Base-by-base conservation (phyloP, 2,888 invertebrate species). In the Zootermopsis nevadensis region DNA sequence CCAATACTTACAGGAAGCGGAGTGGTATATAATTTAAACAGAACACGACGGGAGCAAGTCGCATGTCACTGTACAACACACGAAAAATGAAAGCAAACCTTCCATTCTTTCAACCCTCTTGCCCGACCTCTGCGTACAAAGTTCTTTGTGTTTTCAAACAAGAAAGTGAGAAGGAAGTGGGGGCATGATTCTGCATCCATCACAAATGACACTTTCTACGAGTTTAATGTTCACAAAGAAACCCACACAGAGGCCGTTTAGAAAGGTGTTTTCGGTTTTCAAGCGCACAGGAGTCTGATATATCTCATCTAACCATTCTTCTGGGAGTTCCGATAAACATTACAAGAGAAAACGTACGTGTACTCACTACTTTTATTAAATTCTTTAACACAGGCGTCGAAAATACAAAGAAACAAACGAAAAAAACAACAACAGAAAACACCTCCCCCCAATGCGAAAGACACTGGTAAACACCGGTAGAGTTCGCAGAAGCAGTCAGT, bases 61-160 rank as follows among this genome's bases (percentile, higher is more conserved):
- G 74, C 74, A 74, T 38, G 74, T 38, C 42, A 74, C 38, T 2
- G 33, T n/a, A 74, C 74, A 74, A 38, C 38, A 74, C 74, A 74
- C n/a, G 38, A 74, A 69, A 74, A 74, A 74, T 74, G 74, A 74
- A 42, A 74, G 38, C n/a, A n/a, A 38, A 42, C 42, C 38, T 38
- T 74, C 74, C n/a, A 35, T 42, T 74, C 74, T 38, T 15, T 69
- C 69, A 24, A 24, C n/a, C 74, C 33, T 74, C n/a, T 38, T 2
- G 22, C n/a, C n/a, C 6, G 3, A n/a, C 35, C n/a, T 38, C 69
- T n/a, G 10, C 74, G 33, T 74, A 38, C 22, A 7, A 69, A 74
- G 38, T 74, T 74, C 38, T 74, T 74, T 74, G 22, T 38, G 38
- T 24, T 74, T 38, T 35, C 74, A 74, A 74, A 42, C 74, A 74